Base-by-base conservation (phyloP, 2,797 vertebrate species). In the Syngnathus acus region DNA sequence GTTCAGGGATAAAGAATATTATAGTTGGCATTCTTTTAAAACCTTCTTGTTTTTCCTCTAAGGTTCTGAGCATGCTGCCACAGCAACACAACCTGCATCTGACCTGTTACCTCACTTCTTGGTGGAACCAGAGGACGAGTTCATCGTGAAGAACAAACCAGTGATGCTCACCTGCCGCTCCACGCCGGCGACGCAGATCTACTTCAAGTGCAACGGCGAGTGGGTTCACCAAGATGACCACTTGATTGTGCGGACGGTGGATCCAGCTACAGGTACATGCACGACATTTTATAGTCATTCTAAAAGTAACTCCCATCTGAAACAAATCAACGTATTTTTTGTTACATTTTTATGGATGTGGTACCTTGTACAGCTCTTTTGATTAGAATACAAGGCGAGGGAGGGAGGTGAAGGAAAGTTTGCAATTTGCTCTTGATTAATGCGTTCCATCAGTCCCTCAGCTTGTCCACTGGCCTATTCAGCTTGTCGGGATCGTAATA, bases 201-300 rank as follows among this genome's bases (percentile, higher is more conserved):
- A 99, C 92, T 99, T 99, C 91, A 99, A 99, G 85, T 99, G 97
- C 88, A 99, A 98, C 0, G 94, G 97, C 43, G 97, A 99, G 82
- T 99, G 97, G 97, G 96, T 99, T 32, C 95, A 98, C 79, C 97
- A 99, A 83, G 93, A 93, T 1, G 95, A 98, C 86, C 97, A 99
- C 23, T 45, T 92, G 72, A 98, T 94, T 0, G 94, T 97, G 78
- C 92, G 92, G 65, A 94, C 93, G 43, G 89, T 92, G 0, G 95
- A 98, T 39, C 91, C 87, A 0, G 78, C 92, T 76, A 97, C 96
- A 0, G 95, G 97, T 99, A 92, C 21, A 13, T 6, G 19, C 59
- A 4, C 3, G 0, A 5, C 21, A 6, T 57, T 60, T 19, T 21
- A 3, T 4, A 38, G 16, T 38, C 17, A 21, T n/a, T 3, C 2